Evolutionary conservation across 2,888 invertebrate species (phyloP).

Genomic region (Cryptus armator): DNA sequence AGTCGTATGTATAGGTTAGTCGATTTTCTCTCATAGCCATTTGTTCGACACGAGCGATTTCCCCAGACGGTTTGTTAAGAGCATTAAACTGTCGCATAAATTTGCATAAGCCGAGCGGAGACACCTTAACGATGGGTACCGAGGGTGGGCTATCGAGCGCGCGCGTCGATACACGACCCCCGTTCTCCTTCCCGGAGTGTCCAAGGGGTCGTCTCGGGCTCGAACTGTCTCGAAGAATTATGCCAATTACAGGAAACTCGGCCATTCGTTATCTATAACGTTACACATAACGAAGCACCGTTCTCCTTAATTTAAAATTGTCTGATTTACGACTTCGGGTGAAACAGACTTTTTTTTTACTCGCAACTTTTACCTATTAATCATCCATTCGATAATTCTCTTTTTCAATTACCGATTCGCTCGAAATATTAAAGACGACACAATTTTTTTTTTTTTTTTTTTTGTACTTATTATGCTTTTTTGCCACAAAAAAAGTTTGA

Average conservation of each 20-base stretch:
- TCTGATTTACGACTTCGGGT: not conserved
- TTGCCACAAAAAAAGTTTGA: not conserved
- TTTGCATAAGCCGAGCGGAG: conserved; percentile 52
- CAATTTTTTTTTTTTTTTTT: not conserved
- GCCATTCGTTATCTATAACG: conserved; percentile 21
- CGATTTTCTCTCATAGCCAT: conserved; percentile 48
- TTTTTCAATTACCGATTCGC: not conserved
- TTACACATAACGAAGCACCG: conserved; percentile 1
- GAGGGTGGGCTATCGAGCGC: conserved; percentile 2
- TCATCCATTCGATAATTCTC: not conserved
- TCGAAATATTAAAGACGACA: not conserved
- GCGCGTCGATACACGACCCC: conserved; percentile 15
- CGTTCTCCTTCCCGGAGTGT: not conserved
- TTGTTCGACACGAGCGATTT: conserved; percentile 51
- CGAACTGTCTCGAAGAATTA: conserved; percentile 26
- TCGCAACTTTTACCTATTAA: not conserved
- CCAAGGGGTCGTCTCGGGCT: not conserved
- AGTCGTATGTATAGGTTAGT: not conserved
- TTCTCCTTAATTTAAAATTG: conserved; percentile 4
- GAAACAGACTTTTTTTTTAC: not conserved
- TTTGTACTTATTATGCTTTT: not conserved
- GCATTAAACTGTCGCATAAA: conserved; percentile 59
- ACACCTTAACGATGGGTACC: conserved; percentile 32
- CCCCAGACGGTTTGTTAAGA: conserved; percentile 53
- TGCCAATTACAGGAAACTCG: conserved; percentile 28